These are phyloP conservation scores for Chunga burmeisteri DNA, from an alignment of 2,113 vertebrate genomes.

Conservation along the genomic window DNA sequence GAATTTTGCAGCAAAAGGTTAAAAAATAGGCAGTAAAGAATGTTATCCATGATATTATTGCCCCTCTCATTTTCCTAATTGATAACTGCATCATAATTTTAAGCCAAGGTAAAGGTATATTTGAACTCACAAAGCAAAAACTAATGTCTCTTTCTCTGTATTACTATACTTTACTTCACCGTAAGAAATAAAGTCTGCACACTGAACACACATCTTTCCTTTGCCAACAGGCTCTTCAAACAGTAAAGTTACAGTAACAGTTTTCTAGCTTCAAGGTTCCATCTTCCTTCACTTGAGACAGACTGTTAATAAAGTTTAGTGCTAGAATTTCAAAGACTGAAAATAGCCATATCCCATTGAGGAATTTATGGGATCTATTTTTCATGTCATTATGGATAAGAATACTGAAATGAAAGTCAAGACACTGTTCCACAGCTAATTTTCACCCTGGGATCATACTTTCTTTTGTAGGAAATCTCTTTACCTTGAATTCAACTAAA, in stretches of 20 bases:
- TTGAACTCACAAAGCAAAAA: background rate
- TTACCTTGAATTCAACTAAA: conserved; percentile 39
- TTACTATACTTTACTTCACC: background rate
- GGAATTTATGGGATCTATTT: conserved; percentile 51
- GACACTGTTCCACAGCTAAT: conserved; percentile 48
- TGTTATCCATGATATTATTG: background rate
- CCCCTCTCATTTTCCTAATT: background rate
- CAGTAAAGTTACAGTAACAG: conserved; percentile 50
- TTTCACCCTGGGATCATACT: conserved; percentile 41
- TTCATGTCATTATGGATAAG: conserved; percentile 34
- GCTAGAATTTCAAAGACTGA: conserved; percentile 65
- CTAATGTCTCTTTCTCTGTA: background rate
- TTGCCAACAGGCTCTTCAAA: background rate
- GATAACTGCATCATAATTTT: background rate
- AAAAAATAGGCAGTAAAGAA: background rate
- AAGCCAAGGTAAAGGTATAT: background rate
- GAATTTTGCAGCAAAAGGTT: background rate
- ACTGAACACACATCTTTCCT: background rate
- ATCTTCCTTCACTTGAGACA: conserved; percentile 50
- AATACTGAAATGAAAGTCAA: background rate
- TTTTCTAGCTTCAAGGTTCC: conserved; percentile 60
- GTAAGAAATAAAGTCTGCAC: background rate
- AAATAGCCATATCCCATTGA: conserved; percentile 19
- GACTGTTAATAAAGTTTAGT: conserved; percentile 61
- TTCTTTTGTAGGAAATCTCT: conserved; percentile 44